Conservation (phyloP, 1,140 invertebrate genomes). For the Bacillus rossius region DNA sequence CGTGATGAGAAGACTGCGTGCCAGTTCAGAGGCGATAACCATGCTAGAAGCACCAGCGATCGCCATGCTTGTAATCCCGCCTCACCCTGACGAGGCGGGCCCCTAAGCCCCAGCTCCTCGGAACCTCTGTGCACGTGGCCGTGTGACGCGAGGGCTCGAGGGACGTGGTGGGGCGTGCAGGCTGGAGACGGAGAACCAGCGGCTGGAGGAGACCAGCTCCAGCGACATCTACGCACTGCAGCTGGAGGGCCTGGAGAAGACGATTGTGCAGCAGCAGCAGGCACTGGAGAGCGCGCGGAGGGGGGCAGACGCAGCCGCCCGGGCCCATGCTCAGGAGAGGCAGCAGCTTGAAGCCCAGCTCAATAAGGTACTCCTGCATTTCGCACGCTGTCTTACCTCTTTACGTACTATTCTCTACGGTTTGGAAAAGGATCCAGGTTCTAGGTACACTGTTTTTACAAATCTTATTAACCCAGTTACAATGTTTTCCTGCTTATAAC, state of each 20-base stretch:
- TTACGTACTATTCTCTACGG: not conserved
- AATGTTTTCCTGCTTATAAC: too few relatives aligned
- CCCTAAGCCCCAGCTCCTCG: too few relatives aligned
- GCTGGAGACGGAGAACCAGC: constrained; percentile 15
- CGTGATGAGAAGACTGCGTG: too few relatives aligned
- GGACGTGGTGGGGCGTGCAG: not conserved
- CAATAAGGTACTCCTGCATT: constrained; percentile 6
- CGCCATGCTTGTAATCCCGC: too few relatives aligned
- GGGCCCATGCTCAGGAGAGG: constrained; percentile 10
- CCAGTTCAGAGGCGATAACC: too few relatives aligned
- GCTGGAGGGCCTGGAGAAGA: constrained; percentile 17
- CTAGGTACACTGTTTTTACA: too few relatives aligned
- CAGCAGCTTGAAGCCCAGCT: constrained; percentile 16
- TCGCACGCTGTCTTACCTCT: not conserved
- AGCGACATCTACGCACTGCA: constrained; percentile 16
- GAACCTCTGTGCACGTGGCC: too few relatives aligned
- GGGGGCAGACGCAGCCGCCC: constrained; percentile 1
- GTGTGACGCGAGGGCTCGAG: too few relatives aligned
- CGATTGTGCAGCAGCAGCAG: constrained; percentile 15
- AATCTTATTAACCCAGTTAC: too few relatives aligned
- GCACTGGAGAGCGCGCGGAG: constrained; percentile 1
- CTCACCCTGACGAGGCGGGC: too few relatives aligned
- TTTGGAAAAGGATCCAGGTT: too few relatives aligned
- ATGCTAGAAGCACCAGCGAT: too few relatives aligned
- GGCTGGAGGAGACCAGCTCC: constrained; percentile 11